Base-by-base conservation (phyloP, 2,113 vertebrate species). In the Apodemus sylvaticus region DNA sequence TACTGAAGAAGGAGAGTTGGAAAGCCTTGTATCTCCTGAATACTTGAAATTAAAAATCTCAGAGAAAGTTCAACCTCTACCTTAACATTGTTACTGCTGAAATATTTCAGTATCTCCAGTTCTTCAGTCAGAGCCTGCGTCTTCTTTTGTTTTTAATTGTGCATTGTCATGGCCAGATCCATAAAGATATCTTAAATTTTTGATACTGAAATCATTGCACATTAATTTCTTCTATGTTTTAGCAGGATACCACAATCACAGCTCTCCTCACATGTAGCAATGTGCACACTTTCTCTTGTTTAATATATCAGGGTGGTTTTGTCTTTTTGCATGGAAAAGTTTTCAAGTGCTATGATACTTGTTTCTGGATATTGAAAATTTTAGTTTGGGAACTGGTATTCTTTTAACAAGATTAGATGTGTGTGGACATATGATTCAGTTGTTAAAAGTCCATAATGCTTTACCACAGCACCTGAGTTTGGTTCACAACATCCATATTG, bases 11-110 rank as follows among this genome's bases (percentile, higher is more conserved):
- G 12, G 29, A 39, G 42, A 89, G 16, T 64, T 34, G 60, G 3
- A 45, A 62, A 29, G 3, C 24, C 7, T 7, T 70, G 8, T 53
- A 82, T 36, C 13, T 94, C 31, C 39, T 82, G 3, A 81, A 26
- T 74, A 51, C 42, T n/a, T 58, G n/a, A 22, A 96, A 73, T 83
- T 90, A 95, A 77, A 71, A 83, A 51, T 60, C 24, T 86, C 36
- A 92, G 7, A 62, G n/a, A 94, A 94, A 58, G 29, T 55, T 1
- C 86, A 90, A 22, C 66, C 4, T 83, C 58, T 83, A 10, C 2
- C 1, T 83, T 24, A 62, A 39, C 0, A 8, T 90, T 94, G 48
- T 55, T 62, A 2, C 6, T 85, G 19, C 29, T 87, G 42, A 53
- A 53, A 68, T 88, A 42, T 7, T 85, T 73, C 20, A 64, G 6